Conservation (phyloP, 2,113 vertebrate genomes). For the Acanthisitta chloris region DNA sequence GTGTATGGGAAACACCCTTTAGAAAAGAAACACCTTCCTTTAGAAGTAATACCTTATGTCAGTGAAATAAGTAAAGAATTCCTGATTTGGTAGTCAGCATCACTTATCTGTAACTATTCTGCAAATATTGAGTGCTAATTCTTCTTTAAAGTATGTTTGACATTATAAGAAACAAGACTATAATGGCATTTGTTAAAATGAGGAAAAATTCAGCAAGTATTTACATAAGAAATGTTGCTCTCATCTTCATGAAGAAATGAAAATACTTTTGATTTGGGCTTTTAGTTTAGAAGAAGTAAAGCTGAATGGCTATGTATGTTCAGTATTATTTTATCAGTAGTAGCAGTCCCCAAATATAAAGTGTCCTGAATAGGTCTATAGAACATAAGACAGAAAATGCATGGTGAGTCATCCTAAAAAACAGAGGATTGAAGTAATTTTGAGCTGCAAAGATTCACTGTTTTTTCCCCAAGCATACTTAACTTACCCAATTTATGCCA, state of each 20-base stretch:
- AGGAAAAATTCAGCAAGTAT: background rate
- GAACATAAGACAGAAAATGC: background rate
- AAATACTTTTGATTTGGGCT: background rate
- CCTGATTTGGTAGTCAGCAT: background rate
- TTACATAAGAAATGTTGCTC: background rate
- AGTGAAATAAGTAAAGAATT: background rate
- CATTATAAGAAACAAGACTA: background rate
- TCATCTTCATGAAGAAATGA: background rate
- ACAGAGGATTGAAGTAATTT: background rate
- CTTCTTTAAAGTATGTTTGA: background rate
- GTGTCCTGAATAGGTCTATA: background rate
- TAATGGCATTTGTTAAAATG: background rate
- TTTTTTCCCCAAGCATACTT: background rate
- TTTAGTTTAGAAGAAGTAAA: background rate
- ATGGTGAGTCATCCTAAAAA: background rate
- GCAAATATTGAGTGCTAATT: background rate
- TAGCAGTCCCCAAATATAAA: background rate
- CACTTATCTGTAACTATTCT: background rate
- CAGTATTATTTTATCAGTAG: background rate
- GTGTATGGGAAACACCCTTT: background rate
- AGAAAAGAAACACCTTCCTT: background rate
- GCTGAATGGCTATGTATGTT: background rate
- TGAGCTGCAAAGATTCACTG: background rate
- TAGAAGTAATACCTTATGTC: background rate
- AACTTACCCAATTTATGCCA: background rate